Base-by-base conservation (phyloP, 1,140 invertebrate genomes). In the Bombus ignitus region DNA sequence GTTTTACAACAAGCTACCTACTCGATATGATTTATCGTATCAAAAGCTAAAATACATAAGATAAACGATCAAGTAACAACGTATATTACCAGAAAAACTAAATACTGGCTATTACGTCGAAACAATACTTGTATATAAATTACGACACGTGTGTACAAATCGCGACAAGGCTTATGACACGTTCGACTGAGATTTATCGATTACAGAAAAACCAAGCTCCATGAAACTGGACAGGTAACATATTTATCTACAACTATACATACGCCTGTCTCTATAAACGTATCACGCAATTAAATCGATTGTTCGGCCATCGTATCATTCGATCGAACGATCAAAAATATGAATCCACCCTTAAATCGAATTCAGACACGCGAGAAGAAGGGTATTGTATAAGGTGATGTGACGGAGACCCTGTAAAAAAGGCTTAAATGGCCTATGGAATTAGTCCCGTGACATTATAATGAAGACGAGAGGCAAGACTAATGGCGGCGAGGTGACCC, bases 391-490 rank as follows among this genome's bases (percentile, higher is more conserved):
- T 25, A 10, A 71, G 65, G 18, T 28, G 79, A 81, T 35, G 65
- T 79, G 83, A 75, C 87, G 83, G 37, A 37, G 85, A 86, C 68
- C 66, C 59, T 47, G 73, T 79, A 81, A 88, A 89, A 75, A 82
- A 66, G 87, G 59, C 32, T 70, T 88, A 83, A 89, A 89, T 89
- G 83, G 83, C 37, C 87, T 68, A 59, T 75, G 81, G 87, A 88
- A 91, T 91, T 91, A 91, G 89, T 76, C 62, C 74, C 82, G 79
- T 91, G 87, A 87, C 85, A 86, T 87, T 89, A 89, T 87, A 91
- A 91, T 91, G 88, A 91, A 91, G 90, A 91, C 83, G 90, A 91
- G 88, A 89, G 86, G 59, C 88, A 89, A 91, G 90, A 91, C 88
- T 91, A 91, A 91, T 91, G 90, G 88, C 90, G 83, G 83, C 81